Percentiles rank a stretch among this genome's conserved stretches.
These are phyloP conservation scores for Drosophila maculinotata DNA, from an alignment of 2,888 invertebrate species.

Conservation along the genomic window DNA sequence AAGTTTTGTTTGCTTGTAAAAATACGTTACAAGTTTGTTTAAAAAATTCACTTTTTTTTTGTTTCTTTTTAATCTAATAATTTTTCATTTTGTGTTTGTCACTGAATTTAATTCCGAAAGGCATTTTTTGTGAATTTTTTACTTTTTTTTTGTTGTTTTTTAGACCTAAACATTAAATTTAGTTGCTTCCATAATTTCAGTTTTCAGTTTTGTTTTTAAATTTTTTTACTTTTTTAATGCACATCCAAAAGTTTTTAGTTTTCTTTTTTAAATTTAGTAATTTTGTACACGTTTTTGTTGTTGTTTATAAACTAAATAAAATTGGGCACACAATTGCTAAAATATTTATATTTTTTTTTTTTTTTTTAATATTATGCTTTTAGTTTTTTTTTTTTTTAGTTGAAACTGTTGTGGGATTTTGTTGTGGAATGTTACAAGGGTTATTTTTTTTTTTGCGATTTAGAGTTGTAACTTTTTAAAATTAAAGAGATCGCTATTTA, in stretches of 20 bases:
- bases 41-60: slow-evolving; percentile 42
- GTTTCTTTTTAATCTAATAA: slow-evolving; percentile 56
- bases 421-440: slow-evolving; percentile 69
- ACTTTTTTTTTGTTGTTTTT: slow-evolving; percentile 24
- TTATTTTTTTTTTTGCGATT: slow-evolving; percentile 32
- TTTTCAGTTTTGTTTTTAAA: slow-evolving; percentile 31
- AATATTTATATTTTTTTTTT: slow-evolving; percentile 38
- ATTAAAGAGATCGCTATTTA: slow-evolving; percentile 77
- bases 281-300: slow-evolving; percentile 60
- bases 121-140: slow-evolving; percentile 81
- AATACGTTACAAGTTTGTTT: slow-evolving; percentile 35
- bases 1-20: slow-evolving; percentile 59
- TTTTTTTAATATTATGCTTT: slow-evolving; percentile 31
- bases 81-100: slow-evolving; percentile 51
- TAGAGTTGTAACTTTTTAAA: slow-evolving; percentile 46
- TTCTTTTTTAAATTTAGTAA: slow-evolving; percentile 41
- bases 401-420: slow-evolving; percentile 36
- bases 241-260: slow-evolving; percentile 57
- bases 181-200: slow-evolving; percentile 59
- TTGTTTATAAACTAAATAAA: slow-evolving; percentile 57
- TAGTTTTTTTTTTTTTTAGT: slow-evolving; percentile 13
- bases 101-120: slow-evolving; percentile 84
- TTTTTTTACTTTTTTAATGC: slow-evolving; percentile 36
- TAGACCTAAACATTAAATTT: slow-evolving; percentile 82
- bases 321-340: slow-evolving; percentile 80